phyloP scores from a whole-genome alignment of 2,888 invertebrate species.

The Adineta ricciae region DNA sequence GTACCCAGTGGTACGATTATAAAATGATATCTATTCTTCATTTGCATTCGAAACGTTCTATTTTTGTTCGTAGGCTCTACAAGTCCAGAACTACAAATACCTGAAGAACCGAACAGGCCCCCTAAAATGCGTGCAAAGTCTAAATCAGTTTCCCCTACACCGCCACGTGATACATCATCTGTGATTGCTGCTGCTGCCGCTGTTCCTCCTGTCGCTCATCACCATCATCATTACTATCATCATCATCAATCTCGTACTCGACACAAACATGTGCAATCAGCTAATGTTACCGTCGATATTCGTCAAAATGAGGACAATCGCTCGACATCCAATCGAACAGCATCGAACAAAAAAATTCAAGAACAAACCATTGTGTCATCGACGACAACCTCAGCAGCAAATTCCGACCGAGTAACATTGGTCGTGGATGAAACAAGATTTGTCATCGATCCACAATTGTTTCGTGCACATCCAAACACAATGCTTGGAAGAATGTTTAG shows the following conservation, averaged over 20 bases:
- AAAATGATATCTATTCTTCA: not conserved
- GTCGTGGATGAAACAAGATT: conserved; percentile 93
- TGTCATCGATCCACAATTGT: conserved; percentile 79
- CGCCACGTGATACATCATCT: not conserved
- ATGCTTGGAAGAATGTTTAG: conserved; percentile 65
- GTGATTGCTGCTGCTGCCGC: not conserved
- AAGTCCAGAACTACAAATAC: conserved; percentile 17
- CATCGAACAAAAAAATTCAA: not conserved
- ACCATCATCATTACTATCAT: not conserved
- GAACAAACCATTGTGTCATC: not conserved
- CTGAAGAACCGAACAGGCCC: not conserved
- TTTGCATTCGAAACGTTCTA: too few species aligned
- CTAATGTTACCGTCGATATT: not conserved
- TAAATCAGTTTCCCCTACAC: not conserved
- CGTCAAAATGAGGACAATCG: not conserved
- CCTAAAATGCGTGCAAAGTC: not conserved
- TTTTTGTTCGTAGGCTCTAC: not conserved
- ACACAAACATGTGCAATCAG: not conserved
- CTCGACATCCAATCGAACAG: not conserved
- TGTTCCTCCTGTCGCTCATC: not conserved
- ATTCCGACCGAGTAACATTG: conserved; percentile 55
- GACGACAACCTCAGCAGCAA: not conserved
- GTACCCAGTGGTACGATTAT: not conserved
- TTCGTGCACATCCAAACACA: conserved; percentile 88
- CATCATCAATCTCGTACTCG: not conserved